Evolutionary conservation across 2,113 vertebrate genomes (phyloP).

Genomic region (Syrmaticus mikado): DNA sequence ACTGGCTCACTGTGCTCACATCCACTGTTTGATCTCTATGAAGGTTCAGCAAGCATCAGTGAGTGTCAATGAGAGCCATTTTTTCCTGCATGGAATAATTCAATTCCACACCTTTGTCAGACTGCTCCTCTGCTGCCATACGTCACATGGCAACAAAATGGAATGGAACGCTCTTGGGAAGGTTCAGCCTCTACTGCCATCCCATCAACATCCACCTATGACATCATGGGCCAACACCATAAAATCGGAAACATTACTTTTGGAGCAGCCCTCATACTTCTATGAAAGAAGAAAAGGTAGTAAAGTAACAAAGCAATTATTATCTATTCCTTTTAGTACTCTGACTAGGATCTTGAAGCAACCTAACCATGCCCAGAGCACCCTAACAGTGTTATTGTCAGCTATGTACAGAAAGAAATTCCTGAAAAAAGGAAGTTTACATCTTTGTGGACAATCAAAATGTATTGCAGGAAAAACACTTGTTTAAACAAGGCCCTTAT

Average conservation of each 20-base stretch:
- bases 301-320: constrained; percentile 24
- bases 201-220: background rate
- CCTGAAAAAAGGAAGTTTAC: constrained; percentile 50
- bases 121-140: no score
- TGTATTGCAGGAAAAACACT: constrained; percentile 31
- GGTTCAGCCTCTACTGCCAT: background rate
- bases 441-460: constrained; percentile 48
- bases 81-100: no score
- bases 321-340: constrained; percentile 33
- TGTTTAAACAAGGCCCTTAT: background rate
- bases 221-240: background rate
- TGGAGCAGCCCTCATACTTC: background rate
- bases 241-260: background rate
- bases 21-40: background rate
- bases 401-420: constrained; percentile 21
- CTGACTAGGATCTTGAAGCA: constrained; percentile 26
- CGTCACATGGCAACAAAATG: no score
- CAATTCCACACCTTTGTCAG: no score
- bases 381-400: constrained; percentile 53
- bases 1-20: background rate
- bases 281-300: background rate
- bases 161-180: background rate
- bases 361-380: constrained; percentile 39
- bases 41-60: background rate
- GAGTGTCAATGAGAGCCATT: no score